Base-by-base conservation (phyloP, 2,113 vertebrate species). In the Pluvialis apricaria region DNA sequence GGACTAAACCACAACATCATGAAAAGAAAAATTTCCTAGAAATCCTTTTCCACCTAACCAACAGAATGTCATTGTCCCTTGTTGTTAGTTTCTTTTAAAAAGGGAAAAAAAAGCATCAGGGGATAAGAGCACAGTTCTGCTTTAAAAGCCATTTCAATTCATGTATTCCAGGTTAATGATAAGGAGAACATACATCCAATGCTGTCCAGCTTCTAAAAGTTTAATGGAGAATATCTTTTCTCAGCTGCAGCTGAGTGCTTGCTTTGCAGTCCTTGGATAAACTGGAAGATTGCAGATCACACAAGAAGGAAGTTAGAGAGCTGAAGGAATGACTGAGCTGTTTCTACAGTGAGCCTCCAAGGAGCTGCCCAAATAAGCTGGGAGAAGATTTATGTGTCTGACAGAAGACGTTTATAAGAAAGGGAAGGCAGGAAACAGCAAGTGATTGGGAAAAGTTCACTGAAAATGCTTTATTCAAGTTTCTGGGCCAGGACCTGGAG, bases 311-410 rank as follows among this genome's bases (percentile, higher is more conserved):
- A 73, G 62, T 73, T 95, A 70, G 68, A 80, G 61, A 65, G 36
- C 60, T 90, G 91, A 77, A 95, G 86, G 92, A 73, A 70, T 79
- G 92, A 82, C 75, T 47, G 82, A 90, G 57, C 42, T 93, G 79
- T 76, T 92, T 76, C 82, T 82, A 49, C 25, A 61, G 69, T 31
- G 19, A 84, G 71, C 49, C 94, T 88, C 92, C 36, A 77, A 94
- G 88, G 90, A 92, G n/a, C 54, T 70, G 36, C 54, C 40, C 54
- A 86, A 49, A 90, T 93, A 92, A 93, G 36, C 52, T 93, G 58
- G 34, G 40, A 49, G 17, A 83, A 95, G 90, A 96, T 96, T 94
- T 90, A 93, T 97, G 44, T 82, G 82, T n/a, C 88, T 96, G 85
- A 95, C 66, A 93, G 64, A 64, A 93, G 38, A 69, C 0, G 0